Conservation (phyloP, 2,888 invertebrate genomes). For the Polyploca ridens region DNA sequence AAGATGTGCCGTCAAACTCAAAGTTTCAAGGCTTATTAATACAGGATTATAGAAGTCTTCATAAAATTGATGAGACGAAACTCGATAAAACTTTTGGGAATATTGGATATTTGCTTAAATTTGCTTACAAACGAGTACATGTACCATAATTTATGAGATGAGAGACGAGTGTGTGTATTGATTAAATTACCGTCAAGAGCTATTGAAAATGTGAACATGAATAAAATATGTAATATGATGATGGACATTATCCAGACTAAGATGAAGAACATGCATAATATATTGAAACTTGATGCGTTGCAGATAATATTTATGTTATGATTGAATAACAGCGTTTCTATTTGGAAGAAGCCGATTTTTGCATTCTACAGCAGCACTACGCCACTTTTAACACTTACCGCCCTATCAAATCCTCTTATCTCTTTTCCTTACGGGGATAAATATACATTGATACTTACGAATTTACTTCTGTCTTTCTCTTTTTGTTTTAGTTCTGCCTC, state of each 20-base stretch:
- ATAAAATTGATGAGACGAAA: not conserved
- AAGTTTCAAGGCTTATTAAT: not conserved
- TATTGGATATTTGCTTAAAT: not conserved
- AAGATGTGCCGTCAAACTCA: too few relatives aligned
- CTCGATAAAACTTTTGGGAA: not conserved
- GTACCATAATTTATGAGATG: not conserved
- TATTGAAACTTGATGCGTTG: constrained; percentile 30
- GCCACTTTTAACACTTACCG: constrained; percentile 77
- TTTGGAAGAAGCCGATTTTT: constrained; percentile 68
- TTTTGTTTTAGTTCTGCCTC: constrained; percentile 84
- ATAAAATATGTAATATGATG: constrained; percentile 26
- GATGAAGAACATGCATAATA: constrained; percentile 54
- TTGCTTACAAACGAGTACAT: not conserved
- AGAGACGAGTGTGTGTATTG: constrained; percentile 16
- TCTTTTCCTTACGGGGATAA: constrained; percentile 69
- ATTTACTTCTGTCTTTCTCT: constrained; percentile 84
- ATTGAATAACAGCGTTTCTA: constrained; percentile 55
- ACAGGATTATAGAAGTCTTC: not conserved
- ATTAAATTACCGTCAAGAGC: constrained; percentile 14
- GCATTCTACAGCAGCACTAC: constrained; percentile 70
- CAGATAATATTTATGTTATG: constrained; percentile 25
- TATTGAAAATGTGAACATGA: constrained; percentile 27
- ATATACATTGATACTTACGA: constrained; percentile 83
- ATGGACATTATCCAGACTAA: constrained; percentile 19
- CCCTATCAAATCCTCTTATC: constrained; percentile 74